phyloP scores from a whole-genome alignment of 2,113 vertebrate genomes.

The Beaufortia kweichowensis region DNA sequence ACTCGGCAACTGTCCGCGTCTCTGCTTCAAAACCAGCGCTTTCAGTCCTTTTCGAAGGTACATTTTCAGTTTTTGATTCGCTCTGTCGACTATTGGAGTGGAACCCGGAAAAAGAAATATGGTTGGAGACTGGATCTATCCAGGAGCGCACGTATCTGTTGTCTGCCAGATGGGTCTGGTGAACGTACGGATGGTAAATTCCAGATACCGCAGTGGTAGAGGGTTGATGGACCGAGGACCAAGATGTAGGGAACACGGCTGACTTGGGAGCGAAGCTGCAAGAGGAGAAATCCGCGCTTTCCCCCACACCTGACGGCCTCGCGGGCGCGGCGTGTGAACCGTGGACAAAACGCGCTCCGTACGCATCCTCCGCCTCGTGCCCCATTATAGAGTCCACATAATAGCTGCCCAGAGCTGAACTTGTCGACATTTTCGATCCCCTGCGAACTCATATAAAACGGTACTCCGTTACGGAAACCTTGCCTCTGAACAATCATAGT shows the following conservation, averaged over 20 bases:
- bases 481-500: conserved; percentile 94
- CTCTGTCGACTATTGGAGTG: conserved; percentile 81
- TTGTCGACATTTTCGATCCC: conserved; percentile 94
- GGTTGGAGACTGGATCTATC: conserved; percentile 87
- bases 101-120: conserved; percentile 81
- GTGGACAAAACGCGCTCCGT: conserved; percentile 87
- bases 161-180: conserved; percentile 87
- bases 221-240: conserved; percentile 89
- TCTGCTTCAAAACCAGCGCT: conserved; percentile 80
- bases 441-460: conserved; percentile 91
- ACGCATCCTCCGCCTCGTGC: conserved; percentile 91
- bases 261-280: conserved; percentile 97
- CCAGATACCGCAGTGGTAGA: conserved; percentile 82
- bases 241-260: conserved; percentile 88
- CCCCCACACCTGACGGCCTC: conserved; percentile 89
- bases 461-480: conserved; percentile 92
- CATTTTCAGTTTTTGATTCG: conserved; percentile 84
- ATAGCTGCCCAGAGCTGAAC: conserved; percentile 94
- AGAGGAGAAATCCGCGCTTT: conserved; percentile 88
- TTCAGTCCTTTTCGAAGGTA: conserved; percentile 80
- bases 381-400: conserved; percentile 97
- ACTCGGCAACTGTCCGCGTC: conserved; percentile 78
- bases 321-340: conserved; percentile 83
- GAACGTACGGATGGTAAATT: conserved; percentile 92
- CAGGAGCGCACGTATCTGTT: conserved; percentile 93